A percentile compares a stretch with the other conserved stretches of the same genome.
These are phyloP conservation scores for Congeria kusceri DNA, from an alignment of 2,888 invertebrate species.

Conservation along the genomic window DNA sequence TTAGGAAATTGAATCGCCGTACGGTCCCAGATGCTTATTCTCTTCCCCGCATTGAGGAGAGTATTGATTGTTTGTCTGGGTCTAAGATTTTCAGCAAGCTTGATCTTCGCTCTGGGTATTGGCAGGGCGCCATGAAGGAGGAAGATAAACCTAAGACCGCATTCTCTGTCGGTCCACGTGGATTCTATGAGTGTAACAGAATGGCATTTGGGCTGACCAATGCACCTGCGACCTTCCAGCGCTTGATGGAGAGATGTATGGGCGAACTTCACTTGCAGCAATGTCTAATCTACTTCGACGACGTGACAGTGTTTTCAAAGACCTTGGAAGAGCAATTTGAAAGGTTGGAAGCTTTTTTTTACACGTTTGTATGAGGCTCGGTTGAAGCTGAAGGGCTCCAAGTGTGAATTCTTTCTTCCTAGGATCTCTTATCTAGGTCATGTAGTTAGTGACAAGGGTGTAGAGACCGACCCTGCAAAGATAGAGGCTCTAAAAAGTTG, in stretches of 20 bases:
- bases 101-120: constrained; percentile 6
- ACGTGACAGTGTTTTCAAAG: background rate
- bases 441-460: background rate
- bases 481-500: background rate
- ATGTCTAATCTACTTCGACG: constrained; percentile 12
- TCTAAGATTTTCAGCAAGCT: constrained; percentile 7
- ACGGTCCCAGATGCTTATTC: constrained; percentile 1
- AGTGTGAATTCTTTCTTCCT: constrained; percentile 10
- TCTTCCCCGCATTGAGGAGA: constrained; percentile 1
- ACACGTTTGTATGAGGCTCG: background rate
- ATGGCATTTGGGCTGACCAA: constrained; percentile 18
- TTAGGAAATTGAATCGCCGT: background rate
- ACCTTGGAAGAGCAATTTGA: background rate
- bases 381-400: background rate
- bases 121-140: constrained; percentile 11
- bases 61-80: constrained; percentile 3
- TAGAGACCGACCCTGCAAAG: constrained; percentile 14
- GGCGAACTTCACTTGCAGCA: background rate
- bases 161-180: constrained; percentile 3
- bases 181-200: constrained; percentile 1
- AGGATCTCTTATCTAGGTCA: background rate
- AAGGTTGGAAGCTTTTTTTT: constrained; percentile 1
- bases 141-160: constrained; percentile 1
- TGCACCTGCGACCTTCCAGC: constrained; percentile 9
- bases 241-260: background rate